phyloP scores from a whole-genome alignment of 2,113 vertebrate species.

The Scolopax mira region DNA sequence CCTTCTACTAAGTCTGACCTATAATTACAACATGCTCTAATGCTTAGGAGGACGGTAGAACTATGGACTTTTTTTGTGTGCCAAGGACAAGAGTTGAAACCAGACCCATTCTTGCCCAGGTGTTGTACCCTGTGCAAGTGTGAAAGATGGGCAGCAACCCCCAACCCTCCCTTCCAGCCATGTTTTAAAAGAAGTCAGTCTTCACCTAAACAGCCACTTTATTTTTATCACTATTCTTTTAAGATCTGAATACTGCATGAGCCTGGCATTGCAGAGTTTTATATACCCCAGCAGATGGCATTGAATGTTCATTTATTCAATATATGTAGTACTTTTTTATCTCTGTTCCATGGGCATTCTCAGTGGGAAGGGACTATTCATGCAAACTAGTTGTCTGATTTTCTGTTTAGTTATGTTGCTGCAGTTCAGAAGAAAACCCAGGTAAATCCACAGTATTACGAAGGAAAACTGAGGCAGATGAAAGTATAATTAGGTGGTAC shows the following conservation, averaged over 20 bases:
- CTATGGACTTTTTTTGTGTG: not conserved
- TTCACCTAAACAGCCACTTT: not conserved
- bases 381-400: not conserved
- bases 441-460: not conserved
- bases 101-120: not conserved
- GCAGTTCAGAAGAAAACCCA: not conserved
- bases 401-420: not conserved
- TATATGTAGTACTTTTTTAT: not conserved
- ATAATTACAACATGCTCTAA: not conserved
- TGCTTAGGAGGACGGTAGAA: not conserved
- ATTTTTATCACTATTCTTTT: not conserved
- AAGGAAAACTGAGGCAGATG: not conserved
- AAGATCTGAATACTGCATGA: not conserved
- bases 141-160: not conserved
- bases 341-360: not conserved
- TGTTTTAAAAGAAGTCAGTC: not conserved
- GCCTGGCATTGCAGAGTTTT: not conserved
- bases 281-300: slow-evolving; percentile 64
- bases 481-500: not conserved
- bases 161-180: not conserved
- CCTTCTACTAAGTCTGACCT: not conserved
- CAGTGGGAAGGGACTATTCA: not conserved
- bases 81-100: not conserved
- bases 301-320: slow-evolving; percentile 17
- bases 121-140: not conserved